Percentiles rank a stretch among this genome's conserved stretches.
Evolutionary conservation across 2,888 invertebrate species (phyloP).

Genomic region (Tenodera sinensis): DNA sequence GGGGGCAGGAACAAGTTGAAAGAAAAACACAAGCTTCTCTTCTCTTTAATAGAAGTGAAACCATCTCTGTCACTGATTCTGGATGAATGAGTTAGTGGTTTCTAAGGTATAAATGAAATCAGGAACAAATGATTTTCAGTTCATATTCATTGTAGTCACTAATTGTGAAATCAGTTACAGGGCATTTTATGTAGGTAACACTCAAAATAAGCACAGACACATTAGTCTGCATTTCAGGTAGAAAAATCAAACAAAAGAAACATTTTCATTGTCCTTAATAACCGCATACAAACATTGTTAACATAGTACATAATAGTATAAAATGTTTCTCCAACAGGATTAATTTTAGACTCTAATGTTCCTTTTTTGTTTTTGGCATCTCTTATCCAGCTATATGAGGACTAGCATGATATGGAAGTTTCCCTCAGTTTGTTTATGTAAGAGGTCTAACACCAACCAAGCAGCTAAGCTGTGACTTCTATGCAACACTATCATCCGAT

Average conservation of each 20-base stretch:
- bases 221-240: neutral
- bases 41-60: neutral
- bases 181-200: neutral
- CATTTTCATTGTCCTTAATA: neutral
- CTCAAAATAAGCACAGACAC: neutral
- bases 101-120: neutral
- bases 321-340: neutral
- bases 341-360: neutral
- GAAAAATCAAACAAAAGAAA: neutral
- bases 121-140: neutral
- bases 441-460: conserved; percentile 11
- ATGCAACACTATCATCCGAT: conserved; percentile 8
- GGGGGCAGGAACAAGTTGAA: neutral
- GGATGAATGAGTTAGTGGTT: neutral
- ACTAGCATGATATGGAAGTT: conserved; percentile 30
- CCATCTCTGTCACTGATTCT: neutral
- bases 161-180: neutral
- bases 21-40: neutral
- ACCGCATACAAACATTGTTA: neutral
- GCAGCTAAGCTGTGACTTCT: conserved; percentile 14
- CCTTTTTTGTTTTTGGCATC: neutral
- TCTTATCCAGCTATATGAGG: conserved; percentile 19
- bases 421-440: conserved; percentile 17
- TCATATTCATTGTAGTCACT: neutral
- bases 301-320: neutral